Evolutionary conservation across 2,113 vertebrate genomes (phyloP), one percentile per base, ranked within the genome.

Genomic region (Hipposideros armiger): DNA sequence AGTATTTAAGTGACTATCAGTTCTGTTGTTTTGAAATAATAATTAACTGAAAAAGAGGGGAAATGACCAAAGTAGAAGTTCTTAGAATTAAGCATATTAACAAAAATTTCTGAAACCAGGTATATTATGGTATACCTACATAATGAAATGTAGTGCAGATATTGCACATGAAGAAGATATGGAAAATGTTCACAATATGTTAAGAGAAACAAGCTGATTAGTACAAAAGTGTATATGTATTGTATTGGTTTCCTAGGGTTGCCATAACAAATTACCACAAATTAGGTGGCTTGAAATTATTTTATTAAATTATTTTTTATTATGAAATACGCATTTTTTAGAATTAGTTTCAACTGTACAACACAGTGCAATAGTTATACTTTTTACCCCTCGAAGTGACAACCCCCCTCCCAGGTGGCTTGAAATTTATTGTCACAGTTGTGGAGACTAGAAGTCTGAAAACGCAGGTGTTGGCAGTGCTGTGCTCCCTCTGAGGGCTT

Each of bases 1-100:
- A 24, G 14, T 52, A 87, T 86, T 64, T 60, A 94, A 95, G 16
- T 52, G 28, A 40, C 50, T 8, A 11, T 64, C 5, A 32, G 30
- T 88, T 85, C 42, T 85, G 2, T 78, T 76, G 40, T 80, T 32
- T 88, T 95, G 67, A 92, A 90, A 62, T 87, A 80, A 76, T 70
- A 91, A 28, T 74, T 20, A 70, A 76, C 47, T 20, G 15, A 52
- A 86, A 47, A 80, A 86, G 40, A 69, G 36, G 40, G 60, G 28
- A 90, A 58, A 64, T 56, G 13, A 67, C 36, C 19, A 86, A 19
- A 84, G 32, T 72, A 52, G n/a, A 58, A 60, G 24, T 73, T 93
- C 91, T 87, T 66, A 5, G 50, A 89, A 54, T 90, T 87, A 47
- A 83, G 45, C 9, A 30, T 54, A 4, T 64, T 90, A n/a, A 82